phyloP scores from a whole-genome alignment of 2,797 vertebrate species.

The Microctenopoma stevenorrisi region DNA sequence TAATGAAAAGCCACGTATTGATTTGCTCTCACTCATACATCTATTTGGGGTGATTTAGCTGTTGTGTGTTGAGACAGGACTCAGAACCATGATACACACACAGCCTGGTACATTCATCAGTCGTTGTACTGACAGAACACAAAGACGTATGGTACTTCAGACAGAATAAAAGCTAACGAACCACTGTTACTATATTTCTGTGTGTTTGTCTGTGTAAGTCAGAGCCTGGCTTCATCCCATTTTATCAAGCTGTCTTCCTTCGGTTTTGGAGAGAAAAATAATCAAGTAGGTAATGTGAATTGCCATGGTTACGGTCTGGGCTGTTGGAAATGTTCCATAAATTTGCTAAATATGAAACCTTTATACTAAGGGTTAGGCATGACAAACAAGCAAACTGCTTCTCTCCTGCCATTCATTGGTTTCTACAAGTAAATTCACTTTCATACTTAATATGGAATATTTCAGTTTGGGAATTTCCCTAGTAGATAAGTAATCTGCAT shows the following conservation, averaged over 20 bases:
- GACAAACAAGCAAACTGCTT: slow-evolving; percentile 27
- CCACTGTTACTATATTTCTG: slow-evolving; percentile 7
- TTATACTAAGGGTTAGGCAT: slow-evolving; percentile 50
- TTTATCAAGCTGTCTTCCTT: slow-evolving; percentile 71
- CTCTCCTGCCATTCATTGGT: slow-evolving; percentile 7
- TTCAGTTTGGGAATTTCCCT: slow-evolving; percentile 46
- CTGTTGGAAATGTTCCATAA: slow-evolving; percentile 59
- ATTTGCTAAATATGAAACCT: slow-evolving; percentile 54
- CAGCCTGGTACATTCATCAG: slow-evolving; percentile 28
- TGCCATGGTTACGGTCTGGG: slow-evolving; percentile 74
- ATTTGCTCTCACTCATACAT: slow-evolving; percentile 69
- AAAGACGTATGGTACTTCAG: slow-evolving; percentile 27
- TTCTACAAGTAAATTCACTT: slow-evolving; percentile 6
- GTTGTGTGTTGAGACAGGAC: slow-evolving; percentile 30
- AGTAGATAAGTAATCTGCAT: slow-evolving; percentile 46
- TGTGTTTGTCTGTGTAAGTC: slow-evolving; percentile 21
- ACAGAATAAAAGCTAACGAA: slow-evolving; percentile 32
- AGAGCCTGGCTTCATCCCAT: slow-evolving; percentile 54
- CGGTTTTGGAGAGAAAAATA: slow-evolving; percentile 59
- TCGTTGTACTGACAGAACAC: slow-evolving; percentile 10
- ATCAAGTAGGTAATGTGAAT: slow-evolving; percentile 68
- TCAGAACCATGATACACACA: slow-evolving; percentile 32
- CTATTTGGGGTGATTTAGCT: slow-evolving; percentile 56
- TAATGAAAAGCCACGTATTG: slow-evolving; percentile 76
- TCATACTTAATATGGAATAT: slow-evolving; percentile 4